phyloP scores from a whole-genome alignment of 2,797 vertebrate genomes.

The Coccyzus lansbergi region DNA sequence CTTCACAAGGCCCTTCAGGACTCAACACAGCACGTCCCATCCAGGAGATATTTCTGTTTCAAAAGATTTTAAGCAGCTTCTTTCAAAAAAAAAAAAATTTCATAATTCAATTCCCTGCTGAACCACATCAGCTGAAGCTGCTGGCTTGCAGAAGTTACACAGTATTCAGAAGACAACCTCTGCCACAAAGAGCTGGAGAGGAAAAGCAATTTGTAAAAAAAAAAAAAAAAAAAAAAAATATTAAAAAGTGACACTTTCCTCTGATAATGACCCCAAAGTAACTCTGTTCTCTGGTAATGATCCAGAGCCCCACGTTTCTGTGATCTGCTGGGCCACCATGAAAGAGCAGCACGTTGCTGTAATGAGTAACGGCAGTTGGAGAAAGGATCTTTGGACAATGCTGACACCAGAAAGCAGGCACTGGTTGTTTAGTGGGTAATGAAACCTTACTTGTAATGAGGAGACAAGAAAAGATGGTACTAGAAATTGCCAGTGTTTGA shows the following conservation, averaged over 20 bases:
- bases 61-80: constrained; percentile 11
- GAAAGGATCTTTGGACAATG: constrained; percentile 45
- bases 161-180: neutral
- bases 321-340: constrained; percentile 12
- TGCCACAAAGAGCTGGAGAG: neutral
- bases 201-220: neutral
- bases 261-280: constrained; percentile 38
- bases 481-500: constrained; percentile 56
- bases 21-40: neutral
- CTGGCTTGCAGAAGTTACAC: neutral
- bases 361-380: constrained; percentile 21
- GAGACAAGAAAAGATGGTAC: constrained; percentile 39
- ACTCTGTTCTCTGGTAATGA: constrained; percentile 52
- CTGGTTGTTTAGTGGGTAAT: neutral
- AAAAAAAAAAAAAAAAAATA: neutral
- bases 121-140: rapidly evolving
- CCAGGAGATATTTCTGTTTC: constrained; percentile 7
- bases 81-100: constrained; percentile 8
- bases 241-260: neutral
- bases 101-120: constrained; percentile 26
- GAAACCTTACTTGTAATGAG: constrained; percentile 36
- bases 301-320: constrained; percentile 21
- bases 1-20: constrained; percentile 15
- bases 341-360: neutral
- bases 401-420: neutral